Evolutionary conservation across 2,797 vertebrate species (phyloP), one percentile per base, ranked within the genome.

Genomic region (Myripristis murdjan): DNA sequence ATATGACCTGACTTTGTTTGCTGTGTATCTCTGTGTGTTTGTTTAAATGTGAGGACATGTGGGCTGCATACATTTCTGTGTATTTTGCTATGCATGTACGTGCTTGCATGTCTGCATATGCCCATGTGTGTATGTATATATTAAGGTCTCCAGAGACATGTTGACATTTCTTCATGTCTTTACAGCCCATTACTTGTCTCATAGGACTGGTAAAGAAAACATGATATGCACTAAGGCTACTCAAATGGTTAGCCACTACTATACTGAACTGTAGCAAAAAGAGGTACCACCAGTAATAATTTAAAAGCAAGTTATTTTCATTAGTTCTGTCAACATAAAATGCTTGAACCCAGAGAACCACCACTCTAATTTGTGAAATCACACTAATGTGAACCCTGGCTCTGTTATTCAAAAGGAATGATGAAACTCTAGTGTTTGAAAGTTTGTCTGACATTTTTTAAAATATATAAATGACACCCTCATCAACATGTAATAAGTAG

Each of bases 281-380:
- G 43, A 57, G 43, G 23, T 73, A 44, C 41, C 33, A 12, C 23
- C n/a, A 1, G 0, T 3, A 55, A 33, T 56, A 56, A 54, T 77
- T 4, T 0, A 65, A 66, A 53, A n/a, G n/a, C 37, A 37, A 53
- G 5, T 57, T 7, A 0, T 23, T 48, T 54, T 54, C 44, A 18
- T 69, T 48, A 66, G 57, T 51, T 64, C 72, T 77, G 70, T 82
- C 61, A 64, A 65, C 66, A 81, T 64, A 62, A 66, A 47, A 18
- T 64, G 53, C 68, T 51, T 11, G 10, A 15, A 15, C 10, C 10
- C 37, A 39, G 12, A 15, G 10, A 39, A 39, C 6, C 33, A 35
- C 5, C 33, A 6, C 33, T 35, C 5, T 10, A 33, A 35, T 35
- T 33, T 35, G 5, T 35, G 60, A 64, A 66, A 53, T 39, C 16